These are phyloP conservation scores for Drosophila glabriapex DNA, from an alignment of 2,888 invertebrate genomes.

Conservation along the genomic window DNA sequence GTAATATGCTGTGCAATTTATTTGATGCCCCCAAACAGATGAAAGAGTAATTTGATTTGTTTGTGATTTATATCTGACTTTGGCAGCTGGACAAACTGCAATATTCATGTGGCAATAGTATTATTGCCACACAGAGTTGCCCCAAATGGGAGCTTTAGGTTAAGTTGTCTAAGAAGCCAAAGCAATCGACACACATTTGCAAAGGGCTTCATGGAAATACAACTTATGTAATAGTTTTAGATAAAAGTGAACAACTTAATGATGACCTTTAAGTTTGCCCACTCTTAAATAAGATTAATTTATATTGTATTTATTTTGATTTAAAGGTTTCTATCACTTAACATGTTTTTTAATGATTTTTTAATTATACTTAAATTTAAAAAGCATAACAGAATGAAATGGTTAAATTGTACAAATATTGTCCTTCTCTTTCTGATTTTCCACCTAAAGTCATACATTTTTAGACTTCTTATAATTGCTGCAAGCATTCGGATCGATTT, in stretches of 20 bases:
- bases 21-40: constrained; percentile 59
- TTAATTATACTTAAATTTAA: neutral
- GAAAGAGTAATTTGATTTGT: constrained; percentile 78
- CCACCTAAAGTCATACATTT: neutral
- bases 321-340: neutral
- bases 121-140: constrained; percentile 1
- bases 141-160: neutral
- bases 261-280: neutral
- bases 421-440: neutral
- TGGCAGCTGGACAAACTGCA: constrained; percentile 46
- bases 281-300: neutral
- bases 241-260: neutral
- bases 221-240: neutral
- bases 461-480: neutral
- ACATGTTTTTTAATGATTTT: too few relatives aligned
- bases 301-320: neutral
- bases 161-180: neutral
- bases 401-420: neutral
- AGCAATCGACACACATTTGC: constrained; percentile 27
- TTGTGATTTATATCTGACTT: constrained; percentile 67
- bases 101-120: constrained; percentile 38
- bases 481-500: constrained; percentile 45
- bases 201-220: neutral
- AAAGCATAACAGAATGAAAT: neutral
- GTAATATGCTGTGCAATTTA: constrained; percentile 72